Conservation (phyloP, 1,140 invertebrate genomes). For the Sesamia nonagrioides region DNA sequence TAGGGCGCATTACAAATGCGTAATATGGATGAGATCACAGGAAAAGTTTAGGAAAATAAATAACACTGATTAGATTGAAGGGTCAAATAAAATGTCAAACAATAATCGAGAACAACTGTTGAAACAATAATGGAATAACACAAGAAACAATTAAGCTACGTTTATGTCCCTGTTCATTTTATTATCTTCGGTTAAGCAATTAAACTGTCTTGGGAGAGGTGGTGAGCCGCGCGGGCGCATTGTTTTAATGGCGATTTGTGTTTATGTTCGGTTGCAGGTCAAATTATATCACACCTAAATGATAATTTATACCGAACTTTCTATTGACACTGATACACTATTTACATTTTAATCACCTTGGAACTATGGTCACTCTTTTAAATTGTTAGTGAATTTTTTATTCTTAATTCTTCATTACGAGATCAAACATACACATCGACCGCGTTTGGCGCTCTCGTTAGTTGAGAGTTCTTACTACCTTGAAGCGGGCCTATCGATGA, state of each 20-base stretch:
- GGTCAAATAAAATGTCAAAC: constrained; percentile 64
- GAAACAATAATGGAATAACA: constrained; percentile 79
- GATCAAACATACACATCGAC: no score
- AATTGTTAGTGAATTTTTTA: no score
- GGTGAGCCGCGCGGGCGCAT: constrained; percentile 38
- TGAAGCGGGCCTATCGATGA: no score
- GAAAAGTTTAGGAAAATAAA: constrained; percentile 78
- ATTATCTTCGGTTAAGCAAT: constrained; percentile 38
- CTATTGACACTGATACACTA: not conserved
- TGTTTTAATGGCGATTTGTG: constrained; percentile 49
- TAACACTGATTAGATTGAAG: constrained; percentile 71
- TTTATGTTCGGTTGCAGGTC: constrained; percentile 31
- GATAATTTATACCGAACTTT: not conserved
- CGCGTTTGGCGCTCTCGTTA: no score
- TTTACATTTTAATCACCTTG: not conserved
- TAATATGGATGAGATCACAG: constrained; percentile 76
- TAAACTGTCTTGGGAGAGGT: constrained; percentile 21
- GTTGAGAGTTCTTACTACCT: no score
- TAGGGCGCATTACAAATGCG: constrained; percentile 57
- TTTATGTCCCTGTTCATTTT: constrained; percentile 63
- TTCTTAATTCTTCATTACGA: no score
- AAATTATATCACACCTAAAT: constrained; percentile 15
- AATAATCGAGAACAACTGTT: constrained; percentile 56
- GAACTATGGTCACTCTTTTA: no score
- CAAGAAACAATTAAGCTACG: constrained; percentile 67